Evolutionary conservation across 2,888 invertebrate genomes (phyloP).

Genomic region (Cheilosia urbana): DNA sequence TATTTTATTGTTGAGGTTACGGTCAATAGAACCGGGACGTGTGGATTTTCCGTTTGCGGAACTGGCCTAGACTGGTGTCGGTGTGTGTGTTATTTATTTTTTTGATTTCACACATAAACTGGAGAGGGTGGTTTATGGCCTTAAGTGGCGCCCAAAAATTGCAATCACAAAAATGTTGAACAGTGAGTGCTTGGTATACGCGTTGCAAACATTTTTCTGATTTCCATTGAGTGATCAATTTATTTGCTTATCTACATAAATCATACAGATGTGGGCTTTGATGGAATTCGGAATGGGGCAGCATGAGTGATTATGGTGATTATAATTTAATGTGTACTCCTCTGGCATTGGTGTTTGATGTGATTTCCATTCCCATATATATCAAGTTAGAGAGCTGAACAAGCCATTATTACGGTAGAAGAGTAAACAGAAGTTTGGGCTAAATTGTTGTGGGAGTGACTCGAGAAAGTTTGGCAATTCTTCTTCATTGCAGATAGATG

Average conservation of each 20-base stretch:
- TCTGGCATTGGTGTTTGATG: too few species aligned
- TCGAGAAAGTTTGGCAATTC: too few species aligned
- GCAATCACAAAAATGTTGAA: slow-evolving; percentile 5
- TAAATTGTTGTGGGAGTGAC: too few species aligned
- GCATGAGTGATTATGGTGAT: slow-evolving; percentile 18
- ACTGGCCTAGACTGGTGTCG: slow-evolving; percentile 49
- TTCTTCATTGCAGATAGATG: too few species aligned
- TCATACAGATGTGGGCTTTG: not conserved
- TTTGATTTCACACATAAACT: slow-evolving; percentile 75
- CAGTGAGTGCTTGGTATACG: not conserved
- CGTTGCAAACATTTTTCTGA: not conserved
- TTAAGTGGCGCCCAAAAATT: slow-evolving; percentile 31
- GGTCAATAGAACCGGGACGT: slow-evolving; percentile 70
- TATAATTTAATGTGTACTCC: slow-evolving; percentile 1
- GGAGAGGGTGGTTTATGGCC: slow-evolving; percentile 17
- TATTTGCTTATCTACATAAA: slow-evolving; percentile 5
- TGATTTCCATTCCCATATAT: too few species aligned
- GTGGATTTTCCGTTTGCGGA: slow-evolving; percentile 58
- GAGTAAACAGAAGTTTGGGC: too few species aligned
- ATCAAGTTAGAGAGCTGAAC: too few species aligned
- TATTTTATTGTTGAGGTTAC: slow-evolving; percentile 69
- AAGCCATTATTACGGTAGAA: too few species aligned
- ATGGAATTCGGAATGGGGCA: not conserved
- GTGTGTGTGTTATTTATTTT: slow-evolving; percentile 68
- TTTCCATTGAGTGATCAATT: slow-evolving; percentile 14